These are phyloP conservation scores for Aspidiotus rigidus DNA, from an alignment of 2,888 invertebrate species.

Conservation along the genomic window DNA sequence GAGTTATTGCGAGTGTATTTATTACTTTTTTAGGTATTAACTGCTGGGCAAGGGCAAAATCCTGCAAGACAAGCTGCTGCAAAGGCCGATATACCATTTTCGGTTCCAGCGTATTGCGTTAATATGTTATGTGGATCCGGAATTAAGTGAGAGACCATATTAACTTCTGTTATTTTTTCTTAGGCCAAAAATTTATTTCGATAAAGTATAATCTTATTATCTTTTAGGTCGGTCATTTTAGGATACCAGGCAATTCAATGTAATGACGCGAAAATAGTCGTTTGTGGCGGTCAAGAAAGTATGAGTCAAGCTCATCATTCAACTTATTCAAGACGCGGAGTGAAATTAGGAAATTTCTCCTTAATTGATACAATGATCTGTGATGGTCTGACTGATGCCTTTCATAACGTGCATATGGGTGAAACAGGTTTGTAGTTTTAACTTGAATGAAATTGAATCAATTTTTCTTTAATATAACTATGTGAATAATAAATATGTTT, in stretches of 20 bases:
- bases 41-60: constrained; percentile 69
- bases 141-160: constrained; percentile 50
- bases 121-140: constrained; percentile 80
- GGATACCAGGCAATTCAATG: constrained; percentile 59
- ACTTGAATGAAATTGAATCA: constrained; percentile 6
- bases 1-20: constrained; percentile 11
- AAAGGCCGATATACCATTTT: constrained; percentile 59
- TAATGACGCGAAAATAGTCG: constrained; percentile 57
- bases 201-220: background rate
- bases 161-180: background rate
- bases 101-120: constrained; percentile 59
- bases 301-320: constrained; percentile 70
- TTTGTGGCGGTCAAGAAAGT: constrained; percentile 74
- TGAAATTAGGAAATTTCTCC: constrained; percentile 56
- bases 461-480: background rate
- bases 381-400: constrained; percentile 69
- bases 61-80: constrained; percentile 69
- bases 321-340: constrained; percentile 52
- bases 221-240: constrained; percentile 52
- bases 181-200: background rate
- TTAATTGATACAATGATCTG: constrained; percentile 57
- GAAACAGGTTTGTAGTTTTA: constrained; percentile 52
- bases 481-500: background rate
- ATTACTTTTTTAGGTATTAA: constrained; percentile 48
- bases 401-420: constrained; percentile 67